These are phyloP conservation scores for Sorex fumeus DNA, from an alignment of 2,113 vertebrate genomes.

Conservation along the genomic window DNA sequence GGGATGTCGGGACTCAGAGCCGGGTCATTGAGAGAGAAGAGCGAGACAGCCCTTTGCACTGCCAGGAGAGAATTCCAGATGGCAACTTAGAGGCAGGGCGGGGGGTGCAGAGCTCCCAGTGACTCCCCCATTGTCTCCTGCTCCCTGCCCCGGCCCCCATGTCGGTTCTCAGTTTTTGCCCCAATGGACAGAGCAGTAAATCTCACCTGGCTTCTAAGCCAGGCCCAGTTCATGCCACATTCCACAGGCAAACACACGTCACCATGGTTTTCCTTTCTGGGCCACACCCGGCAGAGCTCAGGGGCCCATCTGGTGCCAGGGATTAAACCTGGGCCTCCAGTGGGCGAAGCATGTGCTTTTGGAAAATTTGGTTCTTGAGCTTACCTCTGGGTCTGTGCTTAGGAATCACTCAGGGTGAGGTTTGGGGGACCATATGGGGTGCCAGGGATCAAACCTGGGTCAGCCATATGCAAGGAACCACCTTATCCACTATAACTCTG, in stretches of 20 bases:
- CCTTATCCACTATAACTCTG: no score
- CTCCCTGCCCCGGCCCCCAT: fast-evolving
- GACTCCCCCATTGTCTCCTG: background rate
- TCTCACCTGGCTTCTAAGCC: background rate
- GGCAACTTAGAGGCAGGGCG: background rate
- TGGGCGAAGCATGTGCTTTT: no score
- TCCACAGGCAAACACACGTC: background rate
- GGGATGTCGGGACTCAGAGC: constrained; percentile 87
- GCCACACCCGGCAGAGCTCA: no score
- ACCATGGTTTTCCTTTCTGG: no score
- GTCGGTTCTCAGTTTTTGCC: background rate
- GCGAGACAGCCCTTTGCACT: constrained; percentile 95
- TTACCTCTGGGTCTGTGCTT: no score
- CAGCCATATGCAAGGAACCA: no score
- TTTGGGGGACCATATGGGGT: no score
- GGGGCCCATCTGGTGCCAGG: no score
- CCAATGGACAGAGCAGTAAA: background rate
- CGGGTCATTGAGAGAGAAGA: constrained; percentile 93
- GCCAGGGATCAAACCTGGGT: no score
- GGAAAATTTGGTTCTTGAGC: no score
- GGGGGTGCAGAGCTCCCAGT: background rate
- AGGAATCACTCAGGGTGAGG: no score
- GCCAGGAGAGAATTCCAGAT: constrained; percentile 46
- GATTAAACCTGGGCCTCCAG: no score
- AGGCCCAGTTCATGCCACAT: background rate